Base-by-base conservation (phyloP, 2,797 vertebrate species). In the Channa striata region DNA sequence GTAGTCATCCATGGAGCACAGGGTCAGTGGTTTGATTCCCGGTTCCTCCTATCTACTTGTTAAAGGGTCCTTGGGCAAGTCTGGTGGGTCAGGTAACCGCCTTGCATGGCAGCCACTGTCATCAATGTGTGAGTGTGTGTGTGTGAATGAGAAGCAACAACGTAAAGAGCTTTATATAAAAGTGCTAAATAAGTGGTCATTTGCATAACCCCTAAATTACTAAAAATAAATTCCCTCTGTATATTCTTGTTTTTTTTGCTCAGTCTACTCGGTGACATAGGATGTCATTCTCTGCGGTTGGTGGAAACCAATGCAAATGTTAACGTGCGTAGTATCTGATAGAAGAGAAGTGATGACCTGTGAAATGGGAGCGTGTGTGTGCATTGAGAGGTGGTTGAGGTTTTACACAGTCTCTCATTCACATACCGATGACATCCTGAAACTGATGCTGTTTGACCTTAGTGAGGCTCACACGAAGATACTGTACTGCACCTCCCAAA, bases 391-490 rank as follows among this genome's bases (percentile, higher is more conserved):
- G 77, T 87, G 82, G 57, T 73, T 86, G 79, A 78, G 87, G 84
- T 89, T 90, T 90, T 72, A 83, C 87, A 20, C 81, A 56, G 84
- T 75, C 81, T 85, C 84, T 73, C 44, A 12, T 83, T 84, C 72
- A 58, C 88, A 88, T 88, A 67, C 77, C 44, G 65, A 39, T 51
- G 34, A 46, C 40, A 21, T 66, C 52, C 61, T 70, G 62, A 78
- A 87, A 70, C 67, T 20, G 54, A 76, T 52, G 59, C 73, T 11
- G 37, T 69, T 79, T 79, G 83, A 87, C 87, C 89, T 89, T 89
- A 74, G 67, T 19, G 25, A 71, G 80, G 82, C 79, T 67, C 46
- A 50, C 52, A 30, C 64, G 43, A 11, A 85, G 86, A 85, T 80
- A 53, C 20, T 43, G 42, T 20, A 65, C 66, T 43, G 42, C n/a